phyloP scores from a whole-genome alignment of 2,888 invertebrate species.

The Alloscopus bannaensis region DNA sequence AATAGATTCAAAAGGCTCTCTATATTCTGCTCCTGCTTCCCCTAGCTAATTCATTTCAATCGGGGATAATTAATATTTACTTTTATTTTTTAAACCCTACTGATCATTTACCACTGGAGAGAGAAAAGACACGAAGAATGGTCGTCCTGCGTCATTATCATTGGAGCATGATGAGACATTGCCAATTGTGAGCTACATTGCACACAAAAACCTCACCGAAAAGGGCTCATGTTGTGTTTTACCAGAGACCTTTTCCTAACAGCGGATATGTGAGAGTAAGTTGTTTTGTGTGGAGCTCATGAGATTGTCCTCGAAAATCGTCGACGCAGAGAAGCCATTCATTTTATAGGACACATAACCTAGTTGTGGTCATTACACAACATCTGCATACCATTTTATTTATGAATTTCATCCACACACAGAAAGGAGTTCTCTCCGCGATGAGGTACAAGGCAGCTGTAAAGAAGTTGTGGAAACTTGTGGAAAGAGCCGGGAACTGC shows the following conservation, averaged over 20 bases:
- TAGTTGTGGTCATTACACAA: constrained; percentile 35
- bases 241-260: background rate
- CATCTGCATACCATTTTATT: constrained; percentile 38
- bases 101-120: background rate
- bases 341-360: constrained; percentile 9
- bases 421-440: background rate
- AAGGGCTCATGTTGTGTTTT: background rate
- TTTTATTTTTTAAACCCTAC: constrained; percentile 8
- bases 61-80: constrained; percentile 31
- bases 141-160: too few species aligned
- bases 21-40: background rate
- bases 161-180: background rate
- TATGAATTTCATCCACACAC: constrained; percentile 1
- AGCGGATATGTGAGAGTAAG: background rate
- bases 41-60: constrained; percentile 33
- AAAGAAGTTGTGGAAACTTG: background rate
- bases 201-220: too few species aligned
- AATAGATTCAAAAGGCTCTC: too few species aligned
- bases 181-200: too few species aligned
- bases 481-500: too few species aligned
- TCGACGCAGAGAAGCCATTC: background rate
- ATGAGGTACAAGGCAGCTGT: background rate
- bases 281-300: background rate
- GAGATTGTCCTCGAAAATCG: background rate
- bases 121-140: constrained; percentile 7